Base-by-base conservation (phyloP, 2,113 vertebrate genomes). In the Hippoglossus stenolepis region DNA sequence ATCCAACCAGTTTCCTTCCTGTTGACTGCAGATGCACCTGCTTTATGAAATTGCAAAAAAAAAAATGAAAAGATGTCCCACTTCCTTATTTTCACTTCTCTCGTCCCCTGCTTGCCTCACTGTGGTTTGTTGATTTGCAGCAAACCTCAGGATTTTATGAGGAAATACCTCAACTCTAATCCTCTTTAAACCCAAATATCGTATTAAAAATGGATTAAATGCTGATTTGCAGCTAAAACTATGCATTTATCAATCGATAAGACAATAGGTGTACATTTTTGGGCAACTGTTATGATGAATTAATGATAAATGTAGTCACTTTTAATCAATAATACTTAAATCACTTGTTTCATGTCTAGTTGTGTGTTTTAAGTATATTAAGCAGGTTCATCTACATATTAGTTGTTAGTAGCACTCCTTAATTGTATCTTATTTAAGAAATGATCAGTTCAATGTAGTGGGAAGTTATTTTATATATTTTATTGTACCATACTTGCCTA, bases 21-120 rank as follows among this genome's bases (percentile, higher is more conserved):
- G 70, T 59, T 79, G 17, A 62, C 65, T 72, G 59, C 75, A 79
- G 73, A 64, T 70, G 80, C 84, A 90, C 82, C 84, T 88, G 85
- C 66, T 72, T 28, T 2, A 23, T 51, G 10, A 58, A 40, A 73
- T 1, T 69, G 28, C 17, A 49, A 23, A 54, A 65, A 76, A 12
- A 43, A n/a, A 58, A 65, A 38, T 24, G 7, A 35, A 18, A 69
- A 15, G 13, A 65, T 51, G 2, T 18, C 72, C 2, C 21, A 26
- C 72, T 84, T 88, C 72, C 66, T 77, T 5, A 6, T 79, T 62
- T 47, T 61, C 0, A 26, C 49, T 73, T 47, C 7, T 2, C 5
- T 7, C 10, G 1, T 40, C 9, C 6, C 0, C 2, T 20, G 17
- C 3, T 7, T 28, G 26, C 47, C 4, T 23, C 23, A 56, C 5